Conservation (phyloP, 2,797 vertebrate genomes). For the Hydrolagus colliei region DNA sequence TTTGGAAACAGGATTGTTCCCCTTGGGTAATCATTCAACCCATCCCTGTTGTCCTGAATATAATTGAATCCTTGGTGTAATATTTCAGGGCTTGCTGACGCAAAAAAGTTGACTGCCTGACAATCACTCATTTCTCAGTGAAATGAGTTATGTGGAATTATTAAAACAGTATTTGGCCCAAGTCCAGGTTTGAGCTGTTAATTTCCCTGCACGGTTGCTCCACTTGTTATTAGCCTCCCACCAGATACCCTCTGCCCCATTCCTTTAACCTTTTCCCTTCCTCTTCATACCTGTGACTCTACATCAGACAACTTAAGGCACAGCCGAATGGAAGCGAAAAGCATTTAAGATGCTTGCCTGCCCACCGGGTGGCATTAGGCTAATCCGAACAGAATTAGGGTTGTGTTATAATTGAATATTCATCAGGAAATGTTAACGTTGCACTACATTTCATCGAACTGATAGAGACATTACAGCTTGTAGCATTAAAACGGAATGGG, state of each 20-base stretch:
- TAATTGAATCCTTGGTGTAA: constrained; percentile 20
- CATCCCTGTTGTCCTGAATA: background rate
- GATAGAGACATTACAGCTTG: background rate
- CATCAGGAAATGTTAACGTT: constrained; percentile 11
- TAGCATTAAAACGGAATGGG: background rate
- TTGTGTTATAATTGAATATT: background rate
- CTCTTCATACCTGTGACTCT: background rate
- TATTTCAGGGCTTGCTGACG: background rate
- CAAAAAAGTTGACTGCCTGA: background rate
- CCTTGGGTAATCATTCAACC: background rate
- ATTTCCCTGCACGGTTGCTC: background rate
- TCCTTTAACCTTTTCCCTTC: background rate
- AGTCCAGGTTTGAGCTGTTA: background rate
- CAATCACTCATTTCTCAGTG: background rate
- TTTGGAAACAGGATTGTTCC: background rate
- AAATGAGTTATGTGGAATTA: background rate
- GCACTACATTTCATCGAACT: constrained; percentile 1
- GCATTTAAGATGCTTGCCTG: background rate
- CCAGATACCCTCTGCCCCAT: background rate
- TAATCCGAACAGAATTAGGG: background rate
- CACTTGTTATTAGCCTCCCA: background rate
- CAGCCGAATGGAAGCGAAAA: background rate
- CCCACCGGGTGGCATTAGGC: background rate
- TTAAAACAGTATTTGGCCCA: background rate
- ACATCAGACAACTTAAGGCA: background rate